Conservation (phyloP, 2,113 vertebrate genomes). For the Muntiacus reevesi region DNA sequence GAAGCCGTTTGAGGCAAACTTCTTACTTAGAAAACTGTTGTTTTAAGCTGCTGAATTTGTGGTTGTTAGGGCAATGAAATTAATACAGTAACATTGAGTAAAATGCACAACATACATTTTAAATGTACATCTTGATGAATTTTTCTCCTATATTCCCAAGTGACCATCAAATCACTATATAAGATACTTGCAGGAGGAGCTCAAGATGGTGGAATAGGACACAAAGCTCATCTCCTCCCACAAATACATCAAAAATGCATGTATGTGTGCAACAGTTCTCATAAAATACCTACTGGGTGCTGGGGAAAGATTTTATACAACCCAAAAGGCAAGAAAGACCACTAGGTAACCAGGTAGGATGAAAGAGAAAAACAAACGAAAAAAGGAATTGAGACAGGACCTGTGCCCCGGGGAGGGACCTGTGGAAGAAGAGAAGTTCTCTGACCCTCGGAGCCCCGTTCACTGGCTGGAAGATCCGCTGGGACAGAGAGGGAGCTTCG, state of each 20-base stretch:
- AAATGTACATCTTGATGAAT: neutral
- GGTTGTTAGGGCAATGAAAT: neutral
- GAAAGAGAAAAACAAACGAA: neutral
- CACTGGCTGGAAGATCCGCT: neutral
- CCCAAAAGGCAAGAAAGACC: neutral
- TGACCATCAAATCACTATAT: neutral
- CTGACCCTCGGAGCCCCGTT: neutral
- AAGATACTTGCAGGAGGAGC: neutral
- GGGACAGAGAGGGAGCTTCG: neutral
- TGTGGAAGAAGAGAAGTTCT: neutral
- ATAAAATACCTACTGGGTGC: neutral
- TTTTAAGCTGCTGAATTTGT: neutral
- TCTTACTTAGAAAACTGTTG: neutral
- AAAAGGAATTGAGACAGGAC: neutral
- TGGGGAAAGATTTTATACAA: neutral
- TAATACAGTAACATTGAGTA: neutral
- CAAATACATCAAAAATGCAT: neutral
- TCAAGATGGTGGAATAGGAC: neutral
- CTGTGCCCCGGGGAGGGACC: neutral
- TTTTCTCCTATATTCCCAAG: neutral
- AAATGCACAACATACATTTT: neutral
- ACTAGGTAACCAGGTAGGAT: neutral
- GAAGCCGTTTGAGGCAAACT: neutral
- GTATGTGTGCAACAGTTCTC: neutral
- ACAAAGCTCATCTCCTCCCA: neutral